phyloP scores from a whole-genome alignment of 2,113 vertebrate species.

The Tachuris rubrigastra region DNA sequence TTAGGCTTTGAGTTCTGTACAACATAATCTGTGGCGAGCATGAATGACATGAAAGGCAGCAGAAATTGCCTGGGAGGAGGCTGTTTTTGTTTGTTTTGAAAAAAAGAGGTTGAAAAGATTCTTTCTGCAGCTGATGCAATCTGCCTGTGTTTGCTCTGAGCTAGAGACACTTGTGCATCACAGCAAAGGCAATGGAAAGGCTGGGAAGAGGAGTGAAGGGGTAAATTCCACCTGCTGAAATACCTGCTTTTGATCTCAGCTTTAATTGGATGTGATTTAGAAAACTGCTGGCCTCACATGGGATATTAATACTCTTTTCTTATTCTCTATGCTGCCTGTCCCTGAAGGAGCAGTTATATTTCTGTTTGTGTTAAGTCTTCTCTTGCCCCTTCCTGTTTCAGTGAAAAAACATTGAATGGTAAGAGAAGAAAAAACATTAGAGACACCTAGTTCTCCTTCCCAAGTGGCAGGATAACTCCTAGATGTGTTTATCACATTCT shows the following conservation, averaged over 20 bases:
- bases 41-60: slow-evolving; percentile 63
- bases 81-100: slow-evolving; percentile 63
- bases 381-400: background rate
- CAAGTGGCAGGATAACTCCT: background rate
- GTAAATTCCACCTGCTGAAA: slow-evolving; percentile 53
- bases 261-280: slow-evolving; percentile 61
- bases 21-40: slow-evolving; percentile 55
- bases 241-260: slow-evolving; percentile 57
- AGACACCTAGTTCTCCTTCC: background rate
- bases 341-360: slow-evolving; percentile 20
- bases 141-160: slow-evolving; percentile 44
- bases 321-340: background rate
- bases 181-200: background rate
- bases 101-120: slow-evolving; percentile 61
- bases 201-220: slow-evolving; percentile 13
- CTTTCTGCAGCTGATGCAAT: slow-evolving; percentile 55
- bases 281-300: slow-evolving; percentile 39
- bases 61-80: slow-evolving; percentile 66
- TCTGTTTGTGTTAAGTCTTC: background rate
- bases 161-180: slow-evolving; percentile 24
- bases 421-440: background rate
- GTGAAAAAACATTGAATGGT: background rate
- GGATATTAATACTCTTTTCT: slow-evolving; percentile 28
- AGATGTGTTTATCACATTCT: background rate
- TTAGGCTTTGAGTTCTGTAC: slow-evolving; percentile 63